Conservation (phyloP, 1,140 invertebrate genomes). For the Drosophila repleta region DNA sequence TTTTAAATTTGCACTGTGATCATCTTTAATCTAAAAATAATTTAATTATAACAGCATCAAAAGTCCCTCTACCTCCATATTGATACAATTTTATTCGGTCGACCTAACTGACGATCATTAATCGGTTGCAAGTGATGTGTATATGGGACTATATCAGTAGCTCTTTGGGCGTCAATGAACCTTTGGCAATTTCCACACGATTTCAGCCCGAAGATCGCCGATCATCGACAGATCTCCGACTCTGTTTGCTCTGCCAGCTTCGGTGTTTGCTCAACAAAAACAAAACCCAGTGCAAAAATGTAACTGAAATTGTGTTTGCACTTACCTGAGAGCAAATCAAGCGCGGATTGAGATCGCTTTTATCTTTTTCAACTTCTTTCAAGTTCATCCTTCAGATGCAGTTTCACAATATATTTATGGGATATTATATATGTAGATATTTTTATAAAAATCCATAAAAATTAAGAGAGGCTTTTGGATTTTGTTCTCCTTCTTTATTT, state of each 20-base stretch:
- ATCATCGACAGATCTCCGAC: slow-evolving; percentile 8
- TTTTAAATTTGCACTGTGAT: too few species aligned
- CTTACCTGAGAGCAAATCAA: slow-evolving; percentile 62
- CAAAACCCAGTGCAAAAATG: slow-evolving; percentile 63
- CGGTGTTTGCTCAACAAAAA: slow-evolving; percentile 69
- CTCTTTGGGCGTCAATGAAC: slow-evolving; percentile 60
- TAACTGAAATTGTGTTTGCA: slow-evolving; percentile 74
- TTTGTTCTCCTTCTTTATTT: slow-evolving; percentile 38
- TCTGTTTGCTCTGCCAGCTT: slow-evolving; percentile 2
- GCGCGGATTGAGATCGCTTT: slow-evolving; percentile 29
- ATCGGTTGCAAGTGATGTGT: slow-evolving; percentile 10
- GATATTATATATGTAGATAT: slow-evolving; percentile 25
- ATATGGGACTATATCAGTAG: slow-evolving; percentile 7
- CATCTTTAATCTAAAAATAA: too few species aligned
- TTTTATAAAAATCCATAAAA: slow-evolving; percentile 35
- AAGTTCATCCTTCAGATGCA: slow-evolving; percentile 44
- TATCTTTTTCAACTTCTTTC: slow-evolving; percentile 7
- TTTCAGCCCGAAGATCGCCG: slow-evolving; percentile 21
- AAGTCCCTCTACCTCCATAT: too few species aligned
- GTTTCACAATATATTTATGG: slow-evolving; percentile 52
- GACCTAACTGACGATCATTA: too few species aligned
- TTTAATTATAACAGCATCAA: too few species aligned
- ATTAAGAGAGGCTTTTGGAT: slow-evolving; percentile 38
- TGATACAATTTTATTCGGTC: too few species aligned
- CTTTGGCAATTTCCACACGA: slow-evolving; percentile 14